A percentile compares a stretch with the other conserved stretches of the same genome.
Evolutionary conservation across 2,888 invertebrate species (phyloP).

Genomic region (Oscheius sp.): DNA sequence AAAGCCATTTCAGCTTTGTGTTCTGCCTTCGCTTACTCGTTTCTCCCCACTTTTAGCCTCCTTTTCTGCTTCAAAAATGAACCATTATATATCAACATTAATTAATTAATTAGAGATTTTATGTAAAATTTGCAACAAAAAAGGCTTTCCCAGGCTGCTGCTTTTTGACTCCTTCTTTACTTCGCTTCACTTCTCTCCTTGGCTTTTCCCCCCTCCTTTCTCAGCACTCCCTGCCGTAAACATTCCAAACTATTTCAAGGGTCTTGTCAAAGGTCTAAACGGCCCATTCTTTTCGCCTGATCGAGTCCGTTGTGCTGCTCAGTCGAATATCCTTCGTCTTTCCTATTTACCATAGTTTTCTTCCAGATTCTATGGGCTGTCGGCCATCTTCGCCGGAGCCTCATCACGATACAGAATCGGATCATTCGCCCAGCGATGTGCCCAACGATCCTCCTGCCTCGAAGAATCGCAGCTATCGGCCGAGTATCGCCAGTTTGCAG

Average conservation of each 20-base stretch:
- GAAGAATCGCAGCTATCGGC: slow-evolving; percentile 36
- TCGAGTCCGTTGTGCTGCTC: neutral
- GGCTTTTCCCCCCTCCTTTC: too few relatives aligned
- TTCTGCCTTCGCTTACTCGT: too few relatives aligned
- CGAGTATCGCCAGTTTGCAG: slow-evolving; percentile 48
- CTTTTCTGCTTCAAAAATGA: too few relatives aligned
- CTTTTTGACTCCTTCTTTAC: neutral
- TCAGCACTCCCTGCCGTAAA: too few relatives aligned
- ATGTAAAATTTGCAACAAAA: too few relatives aligned
- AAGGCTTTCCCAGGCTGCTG: neutral
- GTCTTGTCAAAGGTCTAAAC: neutral
- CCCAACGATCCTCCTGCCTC: slow-evolving; percentile 35
- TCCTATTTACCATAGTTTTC: neutral
- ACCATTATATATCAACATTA: too few relatives aligned
- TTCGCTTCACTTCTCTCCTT: neutral
- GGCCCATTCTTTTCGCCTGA: neutral
- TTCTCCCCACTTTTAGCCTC: too few relatives aligned
- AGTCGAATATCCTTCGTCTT: too few relatives aligned
- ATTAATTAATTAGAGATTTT: too few relatives aligned
- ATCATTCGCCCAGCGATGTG: neutral
- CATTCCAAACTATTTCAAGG: too few relatives aligned
- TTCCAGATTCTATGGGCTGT: slow-evolving; percentile 22
- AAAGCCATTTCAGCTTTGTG: too few relatives aligned
- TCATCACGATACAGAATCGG: slow-evolving; percentile 15
- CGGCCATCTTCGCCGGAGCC: slow-evolving; percentile 30